Evolutionary conservation across 2,113 vertebrate genomes (phyloP).

Genomic region (Tamias sibiricus): DNA sequence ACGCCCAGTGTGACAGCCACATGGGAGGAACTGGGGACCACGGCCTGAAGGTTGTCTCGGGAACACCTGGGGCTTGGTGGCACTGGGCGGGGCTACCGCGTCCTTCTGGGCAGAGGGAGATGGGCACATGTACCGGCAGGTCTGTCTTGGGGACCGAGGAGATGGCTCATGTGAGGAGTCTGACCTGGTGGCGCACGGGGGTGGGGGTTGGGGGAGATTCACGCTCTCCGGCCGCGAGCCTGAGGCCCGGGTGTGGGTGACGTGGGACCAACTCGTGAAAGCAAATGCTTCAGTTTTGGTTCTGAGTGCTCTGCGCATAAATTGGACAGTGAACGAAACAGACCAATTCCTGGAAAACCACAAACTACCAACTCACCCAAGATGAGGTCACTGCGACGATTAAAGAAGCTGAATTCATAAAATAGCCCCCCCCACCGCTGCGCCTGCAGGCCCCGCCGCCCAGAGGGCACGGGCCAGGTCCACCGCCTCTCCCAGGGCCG

Average conservation of each 20-base stretch:
- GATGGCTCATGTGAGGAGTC: not conserved
- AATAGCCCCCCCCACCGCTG: not conserved
- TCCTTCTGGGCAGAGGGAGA: not conserved
- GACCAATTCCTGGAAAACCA: slow-evolving; percentile 28
- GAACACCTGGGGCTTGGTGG: not conserved
- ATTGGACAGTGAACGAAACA: not conserved
- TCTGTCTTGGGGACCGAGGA: not conserved
- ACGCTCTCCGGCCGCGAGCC: not conserved
- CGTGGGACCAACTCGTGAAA: not conserved
- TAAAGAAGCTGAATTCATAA: not conserved
- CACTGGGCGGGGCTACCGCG: not conserved
- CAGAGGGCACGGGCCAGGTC: not conserved
- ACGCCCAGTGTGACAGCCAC: fast-evolving
- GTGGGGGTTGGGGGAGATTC: too few relatives aligned
- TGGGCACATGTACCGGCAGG: too few relatives aligned
- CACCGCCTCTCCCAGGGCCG: not conserved
- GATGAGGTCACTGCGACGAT: not conserved
- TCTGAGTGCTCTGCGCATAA: not conserved
- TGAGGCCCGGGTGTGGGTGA: not conserved
- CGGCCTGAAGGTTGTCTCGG: not conserved
- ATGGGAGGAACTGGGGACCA: not conserved
- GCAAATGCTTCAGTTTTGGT: not conserved
- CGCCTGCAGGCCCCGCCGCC: not conserved
- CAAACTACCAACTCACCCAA: not conserved
- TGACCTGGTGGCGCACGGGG: not conserved